phyloP scores from a whole-genome alignment of 30 jellyfish, hydroid and myxozoan species.

The Rhopilema esculentum region DNA sequence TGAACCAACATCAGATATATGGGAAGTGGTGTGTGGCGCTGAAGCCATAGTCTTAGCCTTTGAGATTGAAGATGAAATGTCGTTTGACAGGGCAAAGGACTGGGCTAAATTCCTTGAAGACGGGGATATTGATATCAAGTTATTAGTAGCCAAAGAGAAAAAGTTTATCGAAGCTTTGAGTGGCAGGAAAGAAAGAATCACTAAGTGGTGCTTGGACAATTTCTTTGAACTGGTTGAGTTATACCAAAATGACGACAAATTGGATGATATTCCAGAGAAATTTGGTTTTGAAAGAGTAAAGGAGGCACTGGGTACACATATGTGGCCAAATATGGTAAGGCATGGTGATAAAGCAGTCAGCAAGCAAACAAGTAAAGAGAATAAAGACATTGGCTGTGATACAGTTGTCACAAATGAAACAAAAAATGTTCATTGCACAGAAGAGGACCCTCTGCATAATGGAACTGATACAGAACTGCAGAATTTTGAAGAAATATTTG shows the following conservation, averaged over 20 bases:
- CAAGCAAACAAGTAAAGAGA: neutral
- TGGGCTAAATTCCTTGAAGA: constrained; percentile 37
- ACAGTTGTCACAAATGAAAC: neutral
- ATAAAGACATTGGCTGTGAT: neutral
- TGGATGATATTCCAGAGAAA: constrained; percentile 74
- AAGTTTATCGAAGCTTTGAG: constrained; percentile 9
- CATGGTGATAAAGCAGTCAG: neutral
- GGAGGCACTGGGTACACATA: constrained; percentile 85
- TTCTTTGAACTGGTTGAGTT: constrained; percentile 69
- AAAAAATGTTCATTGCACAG: neutral
- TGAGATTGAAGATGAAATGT: constrained; percentile 28
- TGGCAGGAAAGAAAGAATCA: neutral
- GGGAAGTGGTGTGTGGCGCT: neutral
- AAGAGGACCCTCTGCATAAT: constrained; percentile 3
- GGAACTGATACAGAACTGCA: constrained; percentile 64
- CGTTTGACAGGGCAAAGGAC: neutral
- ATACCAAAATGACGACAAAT: constrained; percentile 22
- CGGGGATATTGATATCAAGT: constrained; percentile 35
- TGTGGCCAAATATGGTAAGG: constrained; percentile 81
- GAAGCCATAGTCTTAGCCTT: constrained; percentile 46
- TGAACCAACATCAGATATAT: neutral
- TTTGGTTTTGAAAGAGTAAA: constrained; percentile 75
- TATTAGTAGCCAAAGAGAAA: constrained; percentile 22
- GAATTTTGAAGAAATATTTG: constrained; percentile 84
- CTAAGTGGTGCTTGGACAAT: constrained; percentile 57